Conservation (phyloP, 2,888 invertebrate genomes). For the Cataglyphis livida region DNA sequence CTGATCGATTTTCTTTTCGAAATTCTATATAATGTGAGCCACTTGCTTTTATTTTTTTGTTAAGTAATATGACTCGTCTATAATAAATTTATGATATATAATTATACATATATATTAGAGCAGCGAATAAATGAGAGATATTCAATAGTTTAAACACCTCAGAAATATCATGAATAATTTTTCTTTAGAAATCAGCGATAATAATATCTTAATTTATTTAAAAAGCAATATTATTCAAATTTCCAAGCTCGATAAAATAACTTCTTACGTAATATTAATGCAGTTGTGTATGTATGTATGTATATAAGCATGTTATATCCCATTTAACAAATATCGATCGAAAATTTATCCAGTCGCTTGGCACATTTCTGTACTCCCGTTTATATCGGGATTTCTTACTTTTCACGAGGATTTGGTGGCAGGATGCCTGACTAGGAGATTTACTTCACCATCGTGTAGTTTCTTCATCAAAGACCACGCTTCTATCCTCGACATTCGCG, state of each 20-base stretch:
- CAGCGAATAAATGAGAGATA: background rate
- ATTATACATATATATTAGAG: background rate
- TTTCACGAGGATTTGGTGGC: slow-evolving; percentile 84
- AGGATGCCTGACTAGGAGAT: slow-evolving; percentile 87
- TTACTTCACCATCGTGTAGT: slow-evolving; percentile 93
- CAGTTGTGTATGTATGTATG: background rate
- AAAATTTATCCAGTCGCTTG: slow-evolving; percentile 37
- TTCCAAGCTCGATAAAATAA: slow-evolving; percentile 3
- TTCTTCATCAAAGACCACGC: slow-evolving; percentile 98
- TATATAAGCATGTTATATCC: slow-evolving; percentile 16
- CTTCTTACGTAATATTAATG: background rate
- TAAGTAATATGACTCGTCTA: background rate
- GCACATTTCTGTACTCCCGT: slow-evolving; percentile 32
- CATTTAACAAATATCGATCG: slow-evolving; percentile 31
- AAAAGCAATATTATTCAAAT: slow-evolving; percentile 11
- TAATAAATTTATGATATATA: slow-evolving; percentile 3
- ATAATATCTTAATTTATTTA: slow-evolving; percentile 1
- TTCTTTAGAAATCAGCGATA: background rate
- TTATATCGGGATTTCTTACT: slow-evolving; percentile 72
- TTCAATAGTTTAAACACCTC: background rate
- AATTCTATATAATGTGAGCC: background rate
- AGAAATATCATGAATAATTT: background rate
- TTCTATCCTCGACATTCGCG: slow-evolving; percentile 95
- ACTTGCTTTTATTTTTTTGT: background rate
- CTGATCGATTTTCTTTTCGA: no score